A percentile compares a stretch with the other conserved stretches of the same genome.
These are phyloP conservation scores for Limnothrissa miodon DNA, from an alignment of 2,113 vertebrate species.

Conservation along the genomic window DNA sequence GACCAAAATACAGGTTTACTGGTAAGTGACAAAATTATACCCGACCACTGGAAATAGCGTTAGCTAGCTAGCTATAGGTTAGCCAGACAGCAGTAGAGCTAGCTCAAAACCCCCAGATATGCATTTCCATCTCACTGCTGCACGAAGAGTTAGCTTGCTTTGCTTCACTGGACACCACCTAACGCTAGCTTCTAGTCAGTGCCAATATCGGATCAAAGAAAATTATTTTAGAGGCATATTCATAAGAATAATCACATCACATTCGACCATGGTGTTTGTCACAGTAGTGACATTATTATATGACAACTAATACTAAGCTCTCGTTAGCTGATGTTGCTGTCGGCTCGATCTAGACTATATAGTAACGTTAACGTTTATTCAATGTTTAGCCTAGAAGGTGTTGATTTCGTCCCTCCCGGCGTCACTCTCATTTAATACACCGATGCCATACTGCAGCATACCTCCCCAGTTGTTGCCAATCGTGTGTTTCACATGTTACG, in stretches of 20 bases:
- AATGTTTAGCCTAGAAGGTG: background rate
- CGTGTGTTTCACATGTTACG: background rate
- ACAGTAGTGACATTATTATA: background rate
- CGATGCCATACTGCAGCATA: background rate
- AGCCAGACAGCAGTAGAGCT: background rate
- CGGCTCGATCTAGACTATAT: background rate
- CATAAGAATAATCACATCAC: background rate
- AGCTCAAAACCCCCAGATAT: background rate
- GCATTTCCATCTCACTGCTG: slow-evolving; percentile 3
- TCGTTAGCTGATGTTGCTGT: slow-evolving; percentile 8
- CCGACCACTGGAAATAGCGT: slow-evolving; percentile 17
- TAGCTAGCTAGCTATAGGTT: slow-evolving; percentile 17
- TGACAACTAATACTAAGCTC: background rate
- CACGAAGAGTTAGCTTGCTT: slow-evolving; percentile 11
- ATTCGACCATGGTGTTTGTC: background rate
- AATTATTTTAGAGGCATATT: background rate
- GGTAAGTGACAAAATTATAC: slow-evolving; percentile 37
- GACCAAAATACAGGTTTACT: slow-evolving; percentile 25
- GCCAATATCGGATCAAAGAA: background rate
- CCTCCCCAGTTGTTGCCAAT: background rate
- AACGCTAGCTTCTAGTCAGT: slow-evolving; percentile 9
- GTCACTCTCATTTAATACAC: background rate
- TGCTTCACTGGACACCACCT: slow-evolving; percentile 5
- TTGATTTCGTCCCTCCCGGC: background rate
- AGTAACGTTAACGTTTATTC: background rate